phyloP scores from a whole-genome alignment of 2,797 vertebrate genomes.

The Melanotaenia maccullochi region DNA sequence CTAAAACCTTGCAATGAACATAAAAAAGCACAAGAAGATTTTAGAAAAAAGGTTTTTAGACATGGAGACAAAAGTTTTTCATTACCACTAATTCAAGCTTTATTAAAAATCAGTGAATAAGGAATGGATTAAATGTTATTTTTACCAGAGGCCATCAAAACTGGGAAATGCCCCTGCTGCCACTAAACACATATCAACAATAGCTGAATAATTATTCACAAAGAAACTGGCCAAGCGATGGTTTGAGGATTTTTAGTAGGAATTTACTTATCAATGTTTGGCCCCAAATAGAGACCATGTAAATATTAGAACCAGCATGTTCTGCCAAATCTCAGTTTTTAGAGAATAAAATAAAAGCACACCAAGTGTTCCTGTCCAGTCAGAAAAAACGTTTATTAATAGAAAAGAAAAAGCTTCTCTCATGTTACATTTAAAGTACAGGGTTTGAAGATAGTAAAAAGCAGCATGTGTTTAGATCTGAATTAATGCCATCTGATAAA shows the following conservation, averaged over 20 bases:
- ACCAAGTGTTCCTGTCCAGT: constrained; percentile 33
- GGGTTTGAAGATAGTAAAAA: not conserved
- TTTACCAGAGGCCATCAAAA: constrained; percentile 9
- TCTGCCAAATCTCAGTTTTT: constrained; percentile 42
- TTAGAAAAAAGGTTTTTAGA: constrained; percentile 14
- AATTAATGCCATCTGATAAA: constrained; percentile 19
- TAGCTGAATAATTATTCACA: constrained; percentile 24
- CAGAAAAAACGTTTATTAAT: constrained; percentile 3
- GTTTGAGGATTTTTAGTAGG: constrained; percentile 46
- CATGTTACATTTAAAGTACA: constrained; percentile 1
- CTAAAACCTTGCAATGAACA: constrained; percentile 16
- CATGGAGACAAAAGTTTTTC: constrained; percentile 24
- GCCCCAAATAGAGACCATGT: constrained; percentile 43
- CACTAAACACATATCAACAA: constrained; percentile 33
- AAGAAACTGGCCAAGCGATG: constrained; percentile 34
- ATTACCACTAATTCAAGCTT: constrained; percentile 30
- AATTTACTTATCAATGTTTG: constrained; percentile 40
- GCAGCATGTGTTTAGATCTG: not conserved
- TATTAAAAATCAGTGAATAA: constrained; percentile 15
- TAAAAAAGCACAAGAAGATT: constrained; percentile 14
- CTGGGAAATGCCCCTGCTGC: constrained; percentile 9
- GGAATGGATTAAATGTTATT: constrained; percentile 8
- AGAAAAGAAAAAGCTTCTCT: constrained; percentile 5
- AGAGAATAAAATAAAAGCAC: constrained; percentile 47
- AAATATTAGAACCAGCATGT: constrained; percentile 33